Evolutionary conservation across 64 coral and sea anemone species (phyloP), one percentile per base, ranked within the genome.

Genomic region (Montipora efflorescens): DNA sequence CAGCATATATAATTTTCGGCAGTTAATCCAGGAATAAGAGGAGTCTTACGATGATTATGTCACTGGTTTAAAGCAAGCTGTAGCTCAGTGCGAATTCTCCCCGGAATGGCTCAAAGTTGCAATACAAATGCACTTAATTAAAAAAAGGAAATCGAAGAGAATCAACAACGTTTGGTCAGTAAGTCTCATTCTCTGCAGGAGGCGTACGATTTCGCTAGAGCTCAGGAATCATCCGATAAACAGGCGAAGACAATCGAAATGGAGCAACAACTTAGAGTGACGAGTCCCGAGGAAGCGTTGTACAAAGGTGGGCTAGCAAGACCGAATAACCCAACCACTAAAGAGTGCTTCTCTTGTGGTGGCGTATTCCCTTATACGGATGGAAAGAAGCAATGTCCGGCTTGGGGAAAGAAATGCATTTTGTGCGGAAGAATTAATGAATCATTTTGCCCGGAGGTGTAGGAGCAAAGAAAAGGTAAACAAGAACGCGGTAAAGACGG

Each of bases 1-100:
- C 51, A 80, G 49, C 18, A 80, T 80, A 80, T 80, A 80, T 16
- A 5, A 80, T 23, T 80, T 80, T 80, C 78, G 78, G 51, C 78
- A 23, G 45, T 19, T 80, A 45, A 80, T 47, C 8, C 78, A 80
- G 49, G 78, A 80, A 47, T 5, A 19, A 48, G 78, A 80, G 44
- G 23, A 80, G 51, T 25, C 23, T 25, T 25, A 25, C 23, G 23
- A 25, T 25, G 23, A 25, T 25, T 25, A 25, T 25, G 23, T 80
- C 78, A 8, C 23, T 25, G 0, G 23, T 25, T 25, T 80, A 80
- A 80, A 80, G n/a, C 50, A 48, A 16, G 78, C 78, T 16, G 78
- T 46, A 80, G 43, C 16, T 48, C 7, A 8, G 50, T 48, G 78
- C 46, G n/a, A 80, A 80, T 80, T 80, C 16, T 16, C 78, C 15